phyloP scores from a whole-genome alignment of 64 coral and sea anemone genomes.

The Acropora tenuis region DNA sequence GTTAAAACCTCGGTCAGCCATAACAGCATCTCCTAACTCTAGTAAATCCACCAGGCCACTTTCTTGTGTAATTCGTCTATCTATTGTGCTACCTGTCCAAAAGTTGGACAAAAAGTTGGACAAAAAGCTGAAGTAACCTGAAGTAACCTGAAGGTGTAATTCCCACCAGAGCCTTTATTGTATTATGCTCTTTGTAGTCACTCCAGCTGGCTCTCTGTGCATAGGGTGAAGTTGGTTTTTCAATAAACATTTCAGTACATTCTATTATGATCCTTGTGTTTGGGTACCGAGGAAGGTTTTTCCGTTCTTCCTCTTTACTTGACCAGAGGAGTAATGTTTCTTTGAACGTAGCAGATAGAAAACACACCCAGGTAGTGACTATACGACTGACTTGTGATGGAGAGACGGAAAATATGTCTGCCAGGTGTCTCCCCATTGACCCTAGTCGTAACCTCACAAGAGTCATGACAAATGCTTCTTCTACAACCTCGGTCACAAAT shows the following conservation, averaged over 20 bases:
- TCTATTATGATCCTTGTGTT: slow-evolving; percentile 12
- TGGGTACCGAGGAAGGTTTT: slow-evolving; percentile 9
- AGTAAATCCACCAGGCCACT: slow-evolving; percentile 15
- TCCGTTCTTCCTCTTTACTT: slow-evolving; percentile 1
- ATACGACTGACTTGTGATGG: slow-evolving; percentile 48
- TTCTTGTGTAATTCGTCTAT: slow-evolving; percentile 25
- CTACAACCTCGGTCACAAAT: neutral
- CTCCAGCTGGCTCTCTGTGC: slow-evolving; percentile 43
- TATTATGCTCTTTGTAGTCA: slow-evolving; percentile 18
- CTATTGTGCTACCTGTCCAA: neutral
- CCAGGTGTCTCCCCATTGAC: slow-evolving; percentile 37
- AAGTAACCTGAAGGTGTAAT: slow-evolving; percentile 8
- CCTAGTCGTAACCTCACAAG: slow-evolving; percentile 55
- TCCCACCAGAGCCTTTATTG: slow-evolving; percentile 20
- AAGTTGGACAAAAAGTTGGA: slow-evolving; percentile 3
- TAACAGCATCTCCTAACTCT: neutral
- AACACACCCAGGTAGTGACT: slow-evolving; percentile 68
- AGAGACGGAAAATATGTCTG: slow-evolving; percentile 60
- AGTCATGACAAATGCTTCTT: neutral
- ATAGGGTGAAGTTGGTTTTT: slow-evolving; percentile 11
- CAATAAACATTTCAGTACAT: slow-evolving; percentile 15
- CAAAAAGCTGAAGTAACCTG: too few species aligned
- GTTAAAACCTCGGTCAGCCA: slow-evolving; percentile 54
- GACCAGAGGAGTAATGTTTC: slow-evolving; percentile 9
- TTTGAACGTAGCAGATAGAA: slow-evolving; percentile 43